Conservation (phyloP, 2,888 invertebrate species). For the Stomorhina lunata region DNA sequence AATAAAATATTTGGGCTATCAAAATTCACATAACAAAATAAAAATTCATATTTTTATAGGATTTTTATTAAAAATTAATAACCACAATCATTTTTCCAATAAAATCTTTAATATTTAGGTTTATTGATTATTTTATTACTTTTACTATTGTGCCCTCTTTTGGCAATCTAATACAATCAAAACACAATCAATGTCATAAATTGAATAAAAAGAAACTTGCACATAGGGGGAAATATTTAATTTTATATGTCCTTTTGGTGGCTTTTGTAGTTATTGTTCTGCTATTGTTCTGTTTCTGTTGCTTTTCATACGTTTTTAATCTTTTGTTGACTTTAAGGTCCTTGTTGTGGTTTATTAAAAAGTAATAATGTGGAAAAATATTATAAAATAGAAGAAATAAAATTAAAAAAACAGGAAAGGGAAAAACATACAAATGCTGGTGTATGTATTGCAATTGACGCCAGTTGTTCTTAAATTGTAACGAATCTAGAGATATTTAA, state of each 20-base stretch:
- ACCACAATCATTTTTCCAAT: background rate
- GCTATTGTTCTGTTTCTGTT: background rate
- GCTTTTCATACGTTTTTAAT: background rate
- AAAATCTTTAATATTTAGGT: background rate
- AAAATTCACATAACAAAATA: no score
- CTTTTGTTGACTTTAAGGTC: constrained; percentile 9
- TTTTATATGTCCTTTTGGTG: no score
- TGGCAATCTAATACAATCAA: background rate
- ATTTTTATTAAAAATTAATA: no score
- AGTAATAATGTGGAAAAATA: background rate
- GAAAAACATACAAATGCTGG: background rate
- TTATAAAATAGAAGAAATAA: background rate
- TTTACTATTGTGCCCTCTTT: background rate
- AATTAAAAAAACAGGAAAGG: constrained; percentile 9
- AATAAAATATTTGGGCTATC: no score
- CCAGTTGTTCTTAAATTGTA: constrained; percentile 14
- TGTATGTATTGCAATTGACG: constrained; percentile 11
- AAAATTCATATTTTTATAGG: no score
- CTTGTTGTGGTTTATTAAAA: constrained; percentile 19
- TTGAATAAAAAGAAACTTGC: background rate
- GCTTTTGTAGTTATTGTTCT: no score
- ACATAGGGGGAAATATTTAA: background rate
- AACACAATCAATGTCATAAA: constrained; percentile 6
- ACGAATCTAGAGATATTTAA: constrained; percentile 30
- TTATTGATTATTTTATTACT: background rate